phyloP scores from a whole-genome alignment of 2,113 vertebrate species.

The Neodon shergylaensis region DNA sequence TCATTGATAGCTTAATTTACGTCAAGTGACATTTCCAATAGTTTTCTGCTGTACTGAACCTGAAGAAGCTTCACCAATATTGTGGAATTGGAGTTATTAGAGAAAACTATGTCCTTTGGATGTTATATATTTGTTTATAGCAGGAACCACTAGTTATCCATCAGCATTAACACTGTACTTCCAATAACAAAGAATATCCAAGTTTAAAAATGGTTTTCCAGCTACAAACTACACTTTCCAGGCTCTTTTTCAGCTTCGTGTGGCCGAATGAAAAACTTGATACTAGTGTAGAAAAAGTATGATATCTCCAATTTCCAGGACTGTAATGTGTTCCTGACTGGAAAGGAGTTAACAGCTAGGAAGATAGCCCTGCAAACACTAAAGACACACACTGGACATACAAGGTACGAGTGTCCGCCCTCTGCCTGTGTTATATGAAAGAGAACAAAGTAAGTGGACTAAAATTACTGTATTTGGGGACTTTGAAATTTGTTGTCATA shows the following conservation, averaged over 20 bases:
- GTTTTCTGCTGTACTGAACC: not conserved
- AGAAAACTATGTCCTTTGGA: conserved; percentile 19
- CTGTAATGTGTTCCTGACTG: not conserved
- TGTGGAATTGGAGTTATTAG: not conserved
- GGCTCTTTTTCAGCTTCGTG: not conserved
- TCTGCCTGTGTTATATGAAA: not conserved
- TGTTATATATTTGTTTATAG: conserved; percentile 14
- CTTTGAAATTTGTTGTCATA: not conserved
- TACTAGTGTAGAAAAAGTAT: not conserved
- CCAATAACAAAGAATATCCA: not conserved
- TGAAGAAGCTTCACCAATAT: not conserved
- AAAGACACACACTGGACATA: not conserved
- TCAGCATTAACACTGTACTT: not conserved
- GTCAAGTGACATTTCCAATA: conserved; percentile 34
- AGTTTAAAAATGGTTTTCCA: not conserved
- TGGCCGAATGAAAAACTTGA: not conserved
- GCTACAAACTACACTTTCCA: not conserved
- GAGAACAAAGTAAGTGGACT: conserved; percentile 25
- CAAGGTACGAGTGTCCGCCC: not conserved
- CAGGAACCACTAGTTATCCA: not conserved
- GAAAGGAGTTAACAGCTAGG: not conserved
- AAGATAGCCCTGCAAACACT: not conserved
- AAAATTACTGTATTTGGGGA: not conserved
- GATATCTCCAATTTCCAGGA: not conserved
- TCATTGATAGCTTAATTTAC: conserved; percentile 28